A percentile compares a stretch with the other conserved stretches of the same genome.
These are phyloP conservation scores for Blastobasis adustella DNA, from an alignment of 2,888 invertebrate species.

Conservation along the genomic window DNA sequence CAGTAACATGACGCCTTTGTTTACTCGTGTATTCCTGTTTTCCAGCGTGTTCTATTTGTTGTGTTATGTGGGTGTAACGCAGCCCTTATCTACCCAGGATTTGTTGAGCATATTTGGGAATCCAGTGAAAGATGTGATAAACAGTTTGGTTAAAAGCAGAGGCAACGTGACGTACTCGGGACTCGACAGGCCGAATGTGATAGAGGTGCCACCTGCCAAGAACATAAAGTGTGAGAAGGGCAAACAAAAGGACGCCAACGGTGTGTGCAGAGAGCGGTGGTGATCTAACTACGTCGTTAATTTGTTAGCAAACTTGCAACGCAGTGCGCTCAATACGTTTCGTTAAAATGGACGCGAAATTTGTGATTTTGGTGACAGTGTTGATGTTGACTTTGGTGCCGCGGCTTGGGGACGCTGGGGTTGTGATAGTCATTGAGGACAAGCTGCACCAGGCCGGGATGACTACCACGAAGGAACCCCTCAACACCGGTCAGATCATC, in stretches of 20 bases:
- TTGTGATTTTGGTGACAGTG: slow-evolving; percentile 21
- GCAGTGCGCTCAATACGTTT: slow-evolving; percentile 35
- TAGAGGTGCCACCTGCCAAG: slow-evolving; percentile 49
- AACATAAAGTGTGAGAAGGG: slow-evolving; percentile 27
- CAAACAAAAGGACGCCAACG: slow-evolving; percentile 38
- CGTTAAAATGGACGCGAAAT: slow-evolving; percentile 33
- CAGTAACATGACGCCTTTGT: slow-evolving; percentile 53
- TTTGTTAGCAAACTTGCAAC: slow-evolving; percentile 18
- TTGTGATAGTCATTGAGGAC: slow-evolving; percentile 27
- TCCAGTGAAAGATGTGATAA: slow-evolving; percentile 47
- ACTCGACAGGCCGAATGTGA: slow-evolving; percentile 31
- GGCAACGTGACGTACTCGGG: slow-evolving; percentile 10
- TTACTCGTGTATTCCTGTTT: slow-evolving; percentile 45
- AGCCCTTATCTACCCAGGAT: slow-evolving; percentile 35
- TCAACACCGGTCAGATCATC: slow-evolving; percentile 43
- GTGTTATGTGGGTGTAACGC: slow-evolving; percentile 24
- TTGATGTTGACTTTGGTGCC: slow-evolving; percentile 11
- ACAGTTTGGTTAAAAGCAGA: slow-evolving; percentile 14
- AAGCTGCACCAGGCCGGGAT: slow-evolving; percentile 20
- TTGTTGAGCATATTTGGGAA: slow-evolving; percentile 49
- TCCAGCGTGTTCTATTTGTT: slow-evolving; percentile 41
- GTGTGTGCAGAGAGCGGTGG: slow-evolving; percentile 53
- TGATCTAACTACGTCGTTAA: slow-evolving; percentile 28
- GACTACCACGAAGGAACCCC: slow-evolving; percentile 16
- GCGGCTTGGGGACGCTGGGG: slow-evolving; percentile 6